Base-by-base conservation (phyloP, 1,140 invertebrate species). In the Drosophila grimshawi region DNA sequence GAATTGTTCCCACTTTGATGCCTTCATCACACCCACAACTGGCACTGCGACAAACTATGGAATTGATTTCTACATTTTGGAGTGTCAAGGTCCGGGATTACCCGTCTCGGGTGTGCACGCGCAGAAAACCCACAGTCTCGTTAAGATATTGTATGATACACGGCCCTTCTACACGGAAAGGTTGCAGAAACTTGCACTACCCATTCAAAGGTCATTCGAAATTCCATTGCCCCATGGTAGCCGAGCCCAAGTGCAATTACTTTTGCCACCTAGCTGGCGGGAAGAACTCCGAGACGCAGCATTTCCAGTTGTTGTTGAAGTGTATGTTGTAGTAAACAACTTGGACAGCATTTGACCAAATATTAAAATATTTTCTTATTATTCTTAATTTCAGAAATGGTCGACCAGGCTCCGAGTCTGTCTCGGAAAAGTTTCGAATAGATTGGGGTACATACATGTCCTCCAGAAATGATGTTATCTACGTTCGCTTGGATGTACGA, bases 381-480 rank as follows among this genome's bases (percentile, higher is more conserved):
- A 70, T 43, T 76, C 60, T 93, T 94, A 19, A 62, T 93, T 94
- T 19, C 92, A 97, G 97, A 45, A 98, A 99, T 93, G 98, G 97
- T 39, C 95, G 97, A 32, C 98, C 98, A 7, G 97, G 97, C 10
- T 96, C 96, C 67, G 97, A 97, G 86, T 95, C 96, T 37, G 97
- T 98, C 35, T 97, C 96, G 0, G 96, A 98, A 67, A 95, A 96
- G 90, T 98, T 97, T 93, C 92, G 94, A 41, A 94, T 98, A 69
- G 96, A 97, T 89, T 98, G 97, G 97, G 96, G 96, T 8, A 97
- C 97, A 2, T 99, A 98, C 92, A 96, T 99, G 95, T 97, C 97
- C 46, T 98, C 97, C 68, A 95, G 96, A 65, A 97, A 97, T 85
- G 97, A 98, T 93, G 96, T 98, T 60, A 97, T 99, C 30, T 97